Evolutionary conservation across 2,113 vertebrate genomes (phyloP), one percentile per base, ranked within the genome.

Genomic region (Hemibates koningsi): DNA sequence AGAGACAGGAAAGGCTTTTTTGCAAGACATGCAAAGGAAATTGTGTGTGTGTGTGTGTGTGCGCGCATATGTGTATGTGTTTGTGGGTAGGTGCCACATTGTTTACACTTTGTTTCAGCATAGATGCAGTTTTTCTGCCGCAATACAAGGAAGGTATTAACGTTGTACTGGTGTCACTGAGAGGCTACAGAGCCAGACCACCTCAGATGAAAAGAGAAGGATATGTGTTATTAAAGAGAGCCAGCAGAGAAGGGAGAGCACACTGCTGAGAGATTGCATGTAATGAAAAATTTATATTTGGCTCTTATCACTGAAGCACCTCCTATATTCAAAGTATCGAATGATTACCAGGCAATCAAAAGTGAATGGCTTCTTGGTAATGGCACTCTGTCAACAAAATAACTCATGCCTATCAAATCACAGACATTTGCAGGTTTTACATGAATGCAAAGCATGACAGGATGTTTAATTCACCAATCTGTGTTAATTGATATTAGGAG

Each of bases 281-380:
- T 88, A 85, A 91, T 94, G 89, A 91, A 89, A 81, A 80, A 92
- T 90, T 88, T 88, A 90, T 89, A 80, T 90, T 86, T 87, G 81
- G 82, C 81, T 85, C 61, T 92, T 89, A 93, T 93, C 45, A 80
- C 86, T 82, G 48, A 87, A 91, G 81, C 68, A 82, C 87, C 52
- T 83, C 78, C 57, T 80, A 87, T 91, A 85, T 90, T 91, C 53
- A 88, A 87, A 92, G 83, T 66, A 92, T 93, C 80, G 83, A 92
- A 91, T 90, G 36, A 93, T 92, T 86, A 86, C 85, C 29, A 82
- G 66, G 71, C 78, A 83, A 89, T 91, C 84, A 90, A 82, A 90
- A 80, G 34, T 57, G 86, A 94, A 91, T 84, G 63, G 43, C 59
- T 85, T 85, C 63, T 90, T 59, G 50, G 78, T 93, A 81, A 90